Evolutionary conservation across 2,113 vertebrate species (phyloP).

Genomic region (Azemiops feae): DNA sequence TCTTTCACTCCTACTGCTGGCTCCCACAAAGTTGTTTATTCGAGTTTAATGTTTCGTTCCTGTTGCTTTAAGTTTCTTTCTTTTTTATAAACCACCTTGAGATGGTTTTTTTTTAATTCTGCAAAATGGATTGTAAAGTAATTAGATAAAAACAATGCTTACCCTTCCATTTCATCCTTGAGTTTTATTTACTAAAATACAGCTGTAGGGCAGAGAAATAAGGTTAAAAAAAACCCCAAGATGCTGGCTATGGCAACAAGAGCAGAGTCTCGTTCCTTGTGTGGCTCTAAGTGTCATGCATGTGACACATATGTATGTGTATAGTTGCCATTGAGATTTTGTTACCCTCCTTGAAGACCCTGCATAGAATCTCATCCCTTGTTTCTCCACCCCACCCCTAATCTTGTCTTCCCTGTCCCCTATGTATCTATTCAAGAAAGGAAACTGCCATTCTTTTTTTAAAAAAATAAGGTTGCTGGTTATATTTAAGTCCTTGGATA

Average conservation of each 20-base stretch:
- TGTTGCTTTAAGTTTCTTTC: neutral
- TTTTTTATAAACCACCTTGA: neutral
- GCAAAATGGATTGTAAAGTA: neutral
- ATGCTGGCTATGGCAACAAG: neutral
- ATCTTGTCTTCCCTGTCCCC: neutral
- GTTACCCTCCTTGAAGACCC: too few species aligned
- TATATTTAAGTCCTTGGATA: neutral
- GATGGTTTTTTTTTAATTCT: neutral
- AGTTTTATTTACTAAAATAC: neutral
- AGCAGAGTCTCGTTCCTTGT: neutral
- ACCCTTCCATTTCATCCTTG: neutral
- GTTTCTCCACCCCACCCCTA: neutral
- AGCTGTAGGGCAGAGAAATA: neutral
- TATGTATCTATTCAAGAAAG: neutral
- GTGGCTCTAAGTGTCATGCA: neutral
- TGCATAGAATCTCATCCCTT: neutral
- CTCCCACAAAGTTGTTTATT: neutral
- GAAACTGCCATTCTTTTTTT: neutral
- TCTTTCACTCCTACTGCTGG: neutral
- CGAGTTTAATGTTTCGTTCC: neutral
- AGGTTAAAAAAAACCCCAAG: neutral
- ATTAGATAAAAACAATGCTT: neutral
- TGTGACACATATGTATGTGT: too few species aligned
- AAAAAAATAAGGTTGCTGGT: neutral
- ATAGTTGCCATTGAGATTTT: too few species aligned